These are phyloP conservation scores for Seladonia tumulorum DNA, from an alignment of 2,888 invertebrate species.

Conservation along the genomic window DNA sequence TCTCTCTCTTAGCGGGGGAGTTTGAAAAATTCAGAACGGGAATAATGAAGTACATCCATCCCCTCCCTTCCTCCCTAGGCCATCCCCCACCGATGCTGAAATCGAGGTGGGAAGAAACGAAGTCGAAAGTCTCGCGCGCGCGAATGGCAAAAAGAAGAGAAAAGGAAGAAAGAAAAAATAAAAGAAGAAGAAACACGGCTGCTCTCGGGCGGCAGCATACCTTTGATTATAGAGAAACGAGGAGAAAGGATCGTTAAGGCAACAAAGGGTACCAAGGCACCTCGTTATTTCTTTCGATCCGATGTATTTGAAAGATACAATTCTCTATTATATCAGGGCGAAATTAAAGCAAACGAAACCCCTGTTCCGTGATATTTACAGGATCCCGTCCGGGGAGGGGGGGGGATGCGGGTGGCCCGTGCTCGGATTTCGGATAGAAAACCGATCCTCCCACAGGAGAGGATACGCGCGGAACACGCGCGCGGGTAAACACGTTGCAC, in stretches of 20 bases:
- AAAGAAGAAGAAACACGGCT: neutral
- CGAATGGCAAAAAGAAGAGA: too few relatives aligned
- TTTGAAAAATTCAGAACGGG: slow-evolving; percentile 40
- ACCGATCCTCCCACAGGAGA: slow-evolving; percentile 2
- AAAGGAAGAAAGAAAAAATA: neutral
- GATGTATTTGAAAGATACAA: slow-evolving; percentile 23
- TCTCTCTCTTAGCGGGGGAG: slow-evolving; percentile 21
- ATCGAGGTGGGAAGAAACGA: slow-evolving; percentile 31
- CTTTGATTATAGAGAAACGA: slow-evolving; percentile 46
- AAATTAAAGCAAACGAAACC: slow-evolving; percentile 21
- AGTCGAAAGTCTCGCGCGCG: slow-evolving; percentile 11
- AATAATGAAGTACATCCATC: slow-evolving; percentile 39
- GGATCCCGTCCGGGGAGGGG: too few relatives aligned
- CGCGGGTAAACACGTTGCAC: neutral
- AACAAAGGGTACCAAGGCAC: slow-evolving; percentile 45
- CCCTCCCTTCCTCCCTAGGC: neutral
- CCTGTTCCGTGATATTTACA: slow-evolving; percentile 8
- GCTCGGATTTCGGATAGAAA: neutral
- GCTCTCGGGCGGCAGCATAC: neutral
- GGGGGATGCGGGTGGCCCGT: neutral
- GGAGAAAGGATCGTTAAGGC: slow-evolving; percentile 47
- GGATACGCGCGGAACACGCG: neutral
- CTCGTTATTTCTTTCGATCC: slow-evolving; percentile 47
- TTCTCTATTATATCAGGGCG: neutral
- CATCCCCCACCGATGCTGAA: slow-evolving; percentile 27